phyloP scores from a whole-genome alignment of 2,888 invertebrate species.

The Scaptomyza parva region DNA sequence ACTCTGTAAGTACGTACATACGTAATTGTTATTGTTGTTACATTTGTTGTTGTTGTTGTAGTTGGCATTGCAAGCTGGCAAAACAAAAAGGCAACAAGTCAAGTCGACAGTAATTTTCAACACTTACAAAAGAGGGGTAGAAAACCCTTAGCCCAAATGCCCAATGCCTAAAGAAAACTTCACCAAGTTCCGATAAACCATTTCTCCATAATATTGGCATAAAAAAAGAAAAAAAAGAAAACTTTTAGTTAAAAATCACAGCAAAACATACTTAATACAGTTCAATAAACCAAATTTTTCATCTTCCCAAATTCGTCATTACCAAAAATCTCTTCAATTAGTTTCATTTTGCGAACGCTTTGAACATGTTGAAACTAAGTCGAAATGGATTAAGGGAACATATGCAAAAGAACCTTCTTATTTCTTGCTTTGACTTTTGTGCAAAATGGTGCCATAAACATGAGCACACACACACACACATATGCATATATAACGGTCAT shows the following conservation, averaged over 20 bases:
- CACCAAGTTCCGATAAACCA: constrained; percentile 32
- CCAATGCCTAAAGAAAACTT: constrained; percentile 38
- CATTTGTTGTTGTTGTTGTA: constrained; percentile 42
- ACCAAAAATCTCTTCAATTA: neutral
- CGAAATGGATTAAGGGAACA: constrained; percentile 43
- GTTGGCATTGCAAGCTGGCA: constrained; percentile 46
- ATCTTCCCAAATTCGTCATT: neutral
- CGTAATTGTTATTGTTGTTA: constrained; percentile 59
- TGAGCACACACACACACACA: constrained; percentile 46
- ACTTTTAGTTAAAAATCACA: no score
- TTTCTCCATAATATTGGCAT: constrained; percentile 9
- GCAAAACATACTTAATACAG: no score
- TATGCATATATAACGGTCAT: constrained; percentile 15
- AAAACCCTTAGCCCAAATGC: constrained; percentile 17
- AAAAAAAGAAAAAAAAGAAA: no score
- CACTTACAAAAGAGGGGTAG: constrained; percentile 70
- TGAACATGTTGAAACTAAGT: constrained; percentile 19
- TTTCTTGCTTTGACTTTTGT: constrained; percentile 66
- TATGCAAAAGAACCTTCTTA: constrained; percentile 29
- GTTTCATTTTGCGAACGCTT: neutral
- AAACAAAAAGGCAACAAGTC: constrained; percentile 80
- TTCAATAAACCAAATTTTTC: neutral
- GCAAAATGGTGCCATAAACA: constrained; percentile 78
- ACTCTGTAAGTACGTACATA: constrained; percentile 15
- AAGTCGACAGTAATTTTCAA: constrained; percentile 80